Evolutionary conservation across 2,888 invertebrate species (phyloP), one percentile per base, ranked within the genome.

Genomic region (Drosophila anomelani): DNA sequence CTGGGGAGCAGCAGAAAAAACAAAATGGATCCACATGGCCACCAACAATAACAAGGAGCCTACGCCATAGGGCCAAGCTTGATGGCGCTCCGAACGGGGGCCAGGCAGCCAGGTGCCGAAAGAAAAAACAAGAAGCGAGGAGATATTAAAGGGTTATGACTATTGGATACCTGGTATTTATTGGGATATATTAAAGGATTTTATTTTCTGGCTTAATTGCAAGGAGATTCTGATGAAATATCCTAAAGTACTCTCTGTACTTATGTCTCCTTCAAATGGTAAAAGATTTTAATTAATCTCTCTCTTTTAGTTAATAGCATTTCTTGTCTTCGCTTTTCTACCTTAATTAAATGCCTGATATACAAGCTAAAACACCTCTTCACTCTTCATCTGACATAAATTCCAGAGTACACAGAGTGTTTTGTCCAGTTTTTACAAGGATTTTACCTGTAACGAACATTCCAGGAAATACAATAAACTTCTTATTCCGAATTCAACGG

Each of bases 21-120:
- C 60, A 70, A 58, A 55, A 51, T 49, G 61, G 53, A 26, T 36
- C 5, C 49, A 32, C 39, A 47, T 29, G 23, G 46, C 54, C 53
- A 76, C 54, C 70, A 76, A 76, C 54, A 74, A 75, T 75, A 74
- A 73, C 58, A 55, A 70, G 63, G 46, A 46, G 84, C 62, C 74
- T 68, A 64, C n/a, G 51, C 43, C 36, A 15, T 15, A 6, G 34
- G 32, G 53, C 43, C n/a, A 12, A 29, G 32, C 51, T 53, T 53
- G 51, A 60, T 60, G 70, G 26, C 49, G 47, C 17, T 63, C 46
- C 46, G 32, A 47, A 64, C 34, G 63, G 38, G 26, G 49, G 44
- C 15, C 44, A 44, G 20, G 26, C 26, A 26, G 10, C 49, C 43
- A 66, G 66, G 67, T 69, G 32, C 39, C 39, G 10, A 26, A 3